Percentiles rank a stretch among this genome's conserved stretches.
These are phyloP conservation scores for Xenops minutus DNA, from an alignment of 2,797 vertebrate genomes.

Conservation along the genomic window DNA sequence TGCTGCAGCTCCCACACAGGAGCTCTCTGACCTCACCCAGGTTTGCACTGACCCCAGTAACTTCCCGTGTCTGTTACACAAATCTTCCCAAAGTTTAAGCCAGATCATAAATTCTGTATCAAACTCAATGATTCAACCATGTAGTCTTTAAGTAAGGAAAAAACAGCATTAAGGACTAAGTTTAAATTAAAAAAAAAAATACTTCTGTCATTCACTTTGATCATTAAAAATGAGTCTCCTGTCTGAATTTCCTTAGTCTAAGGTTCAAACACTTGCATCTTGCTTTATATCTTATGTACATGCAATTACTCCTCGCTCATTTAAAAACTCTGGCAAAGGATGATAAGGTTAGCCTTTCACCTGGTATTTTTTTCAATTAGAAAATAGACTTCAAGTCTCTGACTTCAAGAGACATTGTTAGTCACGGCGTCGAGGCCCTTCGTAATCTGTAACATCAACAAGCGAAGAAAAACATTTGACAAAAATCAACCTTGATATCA, in stretches of 20 bases:
- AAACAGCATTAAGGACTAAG: background rate
- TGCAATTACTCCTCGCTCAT: background rate
- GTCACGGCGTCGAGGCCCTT: background rate
- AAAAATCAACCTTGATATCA: background rate
- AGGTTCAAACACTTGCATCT: background rate
- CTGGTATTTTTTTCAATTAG: background rate
- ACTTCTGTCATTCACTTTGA: background rate
- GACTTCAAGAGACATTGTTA: background rate
- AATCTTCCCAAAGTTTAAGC: background rate
- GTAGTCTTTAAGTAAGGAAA: background rate
- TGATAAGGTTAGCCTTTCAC: background rate
- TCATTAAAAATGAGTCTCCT: background rate
- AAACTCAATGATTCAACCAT: background rate
- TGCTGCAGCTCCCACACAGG: background rate
- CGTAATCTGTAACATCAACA: background rate
- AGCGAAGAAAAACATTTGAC: background rate
- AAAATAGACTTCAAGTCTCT: background rate
- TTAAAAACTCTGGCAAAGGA: background rate
- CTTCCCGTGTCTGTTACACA: fast-evolving
- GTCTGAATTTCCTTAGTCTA: background rate
- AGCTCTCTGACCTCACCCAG: background rate
- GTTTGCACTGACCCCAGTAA: background rate
- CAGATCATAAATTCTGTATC: background rate
- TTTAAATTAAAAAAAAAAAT: background rate
- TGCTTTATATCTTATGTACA: background rate